Conservation (phyloP, 2,888 invertebrate species). For the Ischnus inquisitorius region DNA sequence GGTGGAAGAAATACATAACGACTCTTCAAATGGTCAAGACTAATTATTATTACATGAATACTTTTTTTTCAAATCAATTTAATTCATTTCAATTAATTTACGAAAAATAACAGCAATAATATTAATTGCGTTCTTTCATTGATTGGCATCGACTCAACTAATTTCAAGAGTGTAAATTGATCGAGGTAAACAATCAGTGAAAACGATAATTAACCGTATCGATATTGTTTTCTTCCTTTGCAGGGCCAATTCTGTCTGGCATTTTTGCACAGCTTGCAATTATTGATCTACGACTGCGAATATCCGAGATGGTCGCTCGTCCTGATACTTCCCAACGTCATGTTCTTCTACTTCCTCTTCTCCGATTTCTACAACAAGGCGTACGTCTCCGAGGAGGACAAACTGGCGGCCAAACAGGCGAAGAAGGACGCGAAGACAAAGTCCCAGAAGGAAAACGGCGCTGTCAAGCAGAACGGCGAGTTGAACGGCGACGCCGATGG, state of each 20-base stretch:
- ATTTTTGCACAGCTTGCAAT: constrained; percentile 94
- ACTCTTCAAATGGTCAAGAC: constrained; percentile 93
- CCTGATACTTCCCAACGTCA: constrained; percentile 95
- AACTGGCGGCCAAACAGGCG: constrained; percentile 43
- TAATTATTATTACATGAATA: neutral
- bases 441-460: constrained; percentile 36
- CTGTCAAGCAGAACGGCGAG: constrained; percentile 34
- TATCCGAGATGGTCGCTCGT: constrained; percentile 94
- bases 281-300: constrained; percentile 94
- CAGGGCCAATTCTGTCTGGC: constrained; percentile 96
- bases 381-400: constrained; percentile 85
- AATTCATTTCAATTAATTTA: neutral
- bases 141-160: no score
- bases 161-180: no score
- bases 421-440: constrained; percentile 58
- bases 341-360: constrained; percentile 97
- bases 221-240: constrained; percentile 77
- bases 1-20: constrained; percentile 98
- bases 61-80: neutral
- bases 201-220: no score
- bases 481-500: constrained; percentile 30
- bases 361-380: constrained; percentile 95
- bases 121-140: no score
- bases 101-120: neutral
- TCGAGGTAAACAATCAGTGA: no score